These are phyloP conservation scores for Pseudochirops corinnae DNA, from an alignment of 2,797 vertebrate species.

Conservation along the genomic window DNA sequence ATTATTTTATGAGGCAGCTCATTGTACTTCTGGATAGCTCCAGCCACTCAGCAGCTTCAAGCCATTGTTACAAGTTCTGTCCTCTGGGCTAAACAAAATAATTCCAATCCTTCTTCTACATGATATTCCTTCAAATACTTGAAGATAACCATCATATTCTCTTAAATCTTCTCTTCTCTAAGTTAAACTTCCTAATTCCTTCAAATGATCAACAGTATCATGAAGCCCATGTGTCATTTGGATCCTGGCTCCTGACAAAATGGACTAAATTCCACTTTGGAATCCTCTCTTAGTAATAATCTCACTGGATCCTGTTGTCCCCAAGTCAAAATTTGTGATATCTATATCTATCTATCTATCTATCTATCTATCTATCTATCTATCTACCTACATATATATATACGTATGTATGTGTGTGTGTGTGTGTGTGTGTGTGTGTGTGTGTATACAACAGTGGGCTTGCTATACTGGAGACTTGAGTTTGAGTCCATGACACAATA, in stretches of 20 bases:
- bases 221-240: too few species aligned
- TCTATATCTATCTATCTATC: not conserved
- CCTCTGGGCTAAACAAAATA: not conserved
- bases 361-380: too few species aligned
- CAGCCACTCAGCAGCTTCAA: not conserved
- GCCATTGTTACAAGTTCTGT: not conserved
- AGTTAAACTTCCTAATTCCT: not conserved
- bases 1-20: not conserved
- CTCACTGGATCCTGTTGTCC: not conserved
- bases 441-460: not conserved
- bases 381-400: too few species aligned
- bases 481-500: not conserved
- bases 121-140: not conserved
- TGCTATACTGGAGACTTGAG: not conserved
- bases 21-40: not conserved
- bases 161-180: not conserved
- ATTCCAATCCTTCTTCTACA: not conserved
- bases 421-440: too few species aligned
- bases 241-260: not conserved
- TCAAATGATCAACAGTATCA: not conserved
- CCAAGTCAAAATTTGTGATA: not conserved
- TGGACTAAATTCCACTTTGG: not conserved
- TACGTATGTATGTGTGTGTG: too few species aligned
- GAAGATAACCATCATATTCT: not conserved
- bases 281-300: not conserved